phyloP scores from a whole-genome alignment of 1,140 invertebrate genomes.

The Pachypsylla venusta region DNA sequence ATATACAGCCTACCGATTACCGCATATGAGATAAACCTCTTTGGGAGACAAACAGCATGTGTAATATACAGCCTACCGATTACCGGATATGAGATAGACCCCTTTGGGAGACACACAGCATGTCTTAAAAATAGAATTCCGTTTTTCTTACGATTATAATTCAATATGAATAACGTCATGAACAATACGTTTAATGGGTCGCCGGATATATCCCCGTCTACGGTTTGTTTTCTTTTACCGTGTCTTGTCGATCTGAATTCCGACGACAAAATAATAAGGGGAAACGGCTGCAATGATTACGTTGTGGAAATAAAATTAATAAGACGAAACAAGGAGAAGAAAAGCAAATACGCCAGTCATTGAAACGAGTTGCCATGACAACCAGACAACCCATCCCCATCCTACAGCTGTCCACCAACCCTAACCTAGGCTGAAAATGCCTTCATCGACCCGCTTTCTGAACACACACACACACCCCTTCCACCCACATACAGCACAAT shows the following conservation, averaged over 20 bases:
- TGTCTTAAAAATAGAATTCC: too few relatives aligned
- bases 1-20: too few relatives aligned
- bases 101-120: too few relatives aligned
- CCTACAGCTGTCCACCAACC: not conserved
- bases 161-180: too few relatives aligned
- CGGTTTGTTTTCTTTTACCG: not conserved
- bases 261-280: not conserved
- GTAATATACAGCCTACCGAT: too few relatives aligned
- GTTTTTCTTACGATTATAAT: too few relatives aligned
- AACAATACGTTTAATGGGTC: not conserved
- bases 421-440: slow-evolving; percentile 9
- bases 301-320: not conserved
- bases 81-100: too few relatives aligned
- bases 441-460: not conserved
- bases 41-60: too few relatives aligned
- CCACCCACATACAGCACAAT: not conserved
- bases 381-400: not conserved
- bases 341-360: not conserved
- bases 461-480: not conserved
- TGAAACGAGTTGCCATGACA: not conserved
- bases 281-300: not conserved
- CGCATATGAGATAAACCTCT: too few relatives aligned
- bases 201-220: not conserved
- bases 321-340: not conserved
- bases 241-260: not conserved